Base-by-base conservation (phyloP, 1,140 invertebrate species). In the Heliconius hermathena region DNA sequence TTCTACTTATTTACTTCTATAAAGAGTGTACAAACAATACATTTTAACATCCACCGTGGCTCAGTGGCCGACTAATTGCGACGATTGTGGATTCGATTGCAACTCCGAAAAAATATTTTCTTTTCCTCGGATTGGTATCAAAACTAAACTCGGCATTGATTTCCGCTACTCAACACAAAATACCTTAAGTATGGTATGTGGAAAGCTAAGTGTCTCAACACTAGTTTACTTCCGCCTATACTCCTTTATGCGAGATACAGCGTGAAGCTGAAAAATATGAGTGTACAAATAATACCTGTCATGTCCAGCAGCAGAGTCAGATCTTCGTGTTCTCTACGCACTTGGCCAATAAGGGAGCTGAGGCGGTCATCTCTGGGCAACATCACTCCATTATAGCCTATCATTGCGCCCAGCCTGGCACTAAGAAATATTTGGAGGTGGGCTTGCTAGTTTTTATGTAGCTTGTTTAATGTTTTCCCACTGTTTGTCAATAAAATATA, bases 321-420 rank as follows among this genome's bases (percentile, higher is more conserved):
- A 98, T 99, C 88, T 99, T 99, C 96, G 99, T 99, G 75, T 99
- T 99, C 95, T 98, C 98, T 16, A 99, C 99, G 1, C 95, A 96
- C 82, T 92, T 99, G 90, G 99, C 99, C 0, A 99, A 99, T 94
- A 97, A 98, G 89, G 98, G 98, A 18, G 98, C 99, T 2, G 98
- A 99, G 86, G 96, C 98, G 8, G 98, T 99, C 22, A 93, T 98
- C 79, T 96, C 97, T 83, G 98, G 98, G 20, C 97, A 98, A 83
- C 99, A 97, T 92, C 96, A 97, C 85, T 98, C 98, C 20, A 99
- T 99, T 82, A 98, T 99, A 81, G 97, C 98, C 5, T 99, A 97
- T 95, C 99, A 99, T 92, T 98, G 98, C 95, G 97, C 98, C 33
- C 98, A 99, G 90, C 98, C 98, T 33, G 97, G 97, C 80, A 99